phyloP scores from a whole-genome alignment of 1,140 invertebrate species.

The Drosophila orena region DNA sequence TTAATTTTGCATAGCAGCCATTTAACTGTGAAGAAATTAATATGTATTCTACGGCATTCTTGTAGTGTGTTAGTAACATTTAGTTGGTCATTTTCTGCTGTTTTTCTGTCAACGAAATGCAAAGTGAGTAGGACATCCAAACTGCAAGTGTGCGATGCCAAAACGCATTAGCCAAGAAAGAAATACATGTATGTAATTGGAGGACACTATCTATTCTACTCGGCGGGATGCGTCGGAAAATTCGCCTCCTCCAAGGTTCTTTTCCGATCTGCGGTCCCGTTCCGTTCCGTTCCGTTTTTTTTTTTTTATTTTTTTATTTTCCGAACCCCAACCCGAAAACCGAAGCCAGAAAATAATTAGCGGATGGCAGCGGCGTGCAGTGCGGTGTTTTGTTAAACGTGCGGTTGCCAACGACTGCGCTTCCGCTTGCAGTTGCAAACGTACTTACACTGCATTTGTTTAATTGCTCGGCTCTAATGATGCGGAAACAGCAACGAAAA shows the following conservation, averaged over 20 bases:
- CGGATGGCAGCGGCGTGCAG: slow-evolving; percentile 30
- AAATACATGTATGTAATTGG: slow-evolving; percentile 9
- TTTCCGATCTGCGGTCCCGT: slow-evolving; percentile 12
- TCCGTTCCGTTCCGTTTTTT: slow-evolving; percentile 15
- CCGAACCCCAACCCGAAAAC: slow-evolving; percentile 21
- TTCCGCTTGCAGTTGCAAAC: slow-evolving; percentile 47
- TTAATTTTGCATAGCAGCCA: no score
- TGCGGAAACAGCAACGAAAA: slow-evolving; percentile 49
- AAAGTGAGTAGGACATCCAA: slow-evolving; percentile 8
- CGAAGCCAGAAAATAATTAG: slow-evolving; percentile 25
- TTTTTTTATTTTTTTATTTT: neutral
- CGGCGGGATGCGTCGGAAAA: slow-evolving; percentile 13
- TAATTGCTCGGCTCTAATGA: slow-evolving; percentile 69
- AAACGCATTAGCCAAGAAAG: slow-evolving; percentile 10
- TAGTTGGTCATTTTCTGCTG: neutral
- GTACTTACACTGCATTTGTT: slow-evolving; percentile 50
- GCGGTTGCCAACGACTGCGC: slow-evolving; percentile 16
- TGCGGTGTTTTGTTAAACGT: slow-evolving; percentile 38
- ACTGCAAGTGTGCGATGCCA: slow-evolving; percentile 17
- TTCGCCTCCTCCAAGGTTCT: slow-evolving; percentile 20
- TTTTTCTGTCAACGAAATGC: slow-evolving; percentile 20
- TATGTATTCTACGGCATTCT: neutral
- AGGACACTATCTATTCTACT: slow-evolving; percentile 17
- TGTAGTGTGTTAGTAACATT: neutral
- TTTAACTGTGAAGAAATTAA: neutral